Evolutionary conservation across 2,113 vertebrate species (phyloP).

Genomic region (Anoplopoma fimbria): DNA sequence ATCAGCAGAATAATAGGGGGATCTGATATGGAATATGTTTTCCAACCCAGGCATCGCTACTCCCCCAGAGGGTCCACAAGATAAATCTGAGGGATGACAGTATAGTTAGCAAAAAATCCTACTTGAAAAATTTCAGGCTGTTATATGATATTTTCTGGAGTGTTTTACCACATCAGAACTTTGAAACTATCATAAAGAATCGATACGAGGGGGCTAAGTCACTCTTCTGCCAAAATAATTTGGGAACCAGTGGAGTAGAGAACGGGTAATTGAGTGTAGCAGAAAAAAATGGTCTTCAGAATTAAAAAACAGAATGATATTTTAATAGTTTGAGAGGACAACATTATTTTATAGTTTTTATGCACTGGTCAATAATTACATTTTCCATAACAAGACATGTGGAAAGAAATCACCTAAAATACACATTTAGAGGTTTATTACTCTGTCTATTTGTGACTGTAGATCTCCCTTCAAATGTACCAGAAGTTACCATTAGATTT

Average conservation of each 20-base stretch:
- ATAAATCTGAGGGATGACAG: background rate
- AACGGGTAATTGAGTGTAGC: background rate
- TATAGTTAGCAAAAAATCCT: background rate
- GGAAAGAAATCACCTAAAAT: background rate
- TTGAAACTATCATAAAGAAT: background rate
- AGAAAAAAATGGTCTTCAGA: background rate
- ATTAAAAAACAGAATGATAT: background rate
- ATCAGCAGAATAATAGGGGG: background rate
- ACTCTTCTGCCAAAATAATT: background rate
- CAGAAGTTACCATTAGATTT: background rate
- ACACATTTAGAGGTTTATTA: background rate
- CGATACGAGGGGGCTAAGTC: too few species aligned
- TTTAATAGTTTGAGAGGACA: background rate
- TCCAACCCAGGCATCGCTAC: background rate
- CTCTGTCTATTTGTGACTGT: background rate
- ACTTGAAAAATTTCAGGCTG: background rate
- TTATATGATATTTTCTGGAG: background rate
- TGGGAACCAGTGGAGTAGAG: background rate
- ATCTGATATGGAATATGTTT: background rate
- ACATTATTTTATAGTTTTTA: too few species aligned
- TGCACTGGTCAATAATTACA: background rate
- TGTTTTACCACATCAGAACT: background rate
- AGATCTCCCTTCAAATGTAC: background rate
- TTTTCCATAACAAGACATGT: background rate
- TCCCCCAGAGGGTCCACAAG: background rate